These are phyloP conservation scores for Grantiella picta DNA, from an alignment of 2,113 vertebrate genomes.

Conservation along the genomic window DNA sequence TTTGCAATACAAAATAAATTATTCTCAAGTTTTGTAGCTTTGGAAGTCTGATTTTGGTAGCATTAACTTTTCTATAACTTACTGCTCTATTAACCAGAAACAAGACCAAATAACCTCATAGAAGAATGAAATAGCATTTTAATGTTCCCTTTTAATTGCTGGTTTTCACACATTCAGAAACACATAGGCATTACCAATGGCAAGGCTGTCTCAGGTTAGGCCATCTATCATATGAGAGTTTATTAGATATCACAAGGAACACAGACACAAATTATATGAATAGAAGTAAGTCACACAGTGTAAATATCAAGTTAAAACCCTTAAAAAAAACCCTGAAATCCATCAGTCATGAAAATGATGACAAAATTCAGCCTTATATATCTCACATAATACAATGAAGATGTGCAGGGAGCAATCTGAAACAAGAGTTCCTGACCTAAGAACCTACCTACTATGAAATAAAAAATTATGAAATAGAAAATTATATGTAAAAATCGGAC, in stretches of 20 bases:
- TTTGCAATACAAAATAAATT: background rate
- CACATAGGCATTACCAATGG: background rate
- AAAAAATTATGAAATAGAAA: background rate
- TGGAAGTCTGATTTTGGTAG: background rate
- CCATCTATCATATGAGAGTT: background rate
- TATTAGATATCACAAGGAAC: background rate
- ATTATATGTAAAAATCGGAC: rapidly evolving
- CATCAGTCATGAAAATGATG: background rate
- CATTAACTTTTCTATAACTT: background rate
- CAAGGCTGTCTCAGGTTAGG: background rate
- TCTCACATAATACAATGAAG: background rate
- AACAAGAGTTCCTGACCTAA: background rate
- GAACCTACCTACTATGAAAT: background rate
- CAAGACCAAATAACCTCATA: background rate
- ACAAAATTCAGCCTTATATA: background rate
- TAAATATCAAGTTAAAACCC: background rate
- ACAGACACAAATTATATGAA: background rate
- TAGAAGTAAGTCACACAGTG: background rate
- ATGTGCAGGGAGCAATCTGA: background rate
- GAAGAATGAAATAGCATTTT: background rate
- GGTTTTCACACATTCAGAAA: background rate
- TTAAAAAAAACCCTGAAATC: background rate
- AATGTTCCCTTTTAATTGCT: background rate
- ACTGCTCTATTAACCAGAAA: background rate
- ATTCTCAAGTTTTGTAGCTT: background rate